These are phyloP conservation scores for Nephrotoma appendiculata DNA, from an alignment of 2,888 invertebrate genomes.

Conservation along the genomic window DNA sequence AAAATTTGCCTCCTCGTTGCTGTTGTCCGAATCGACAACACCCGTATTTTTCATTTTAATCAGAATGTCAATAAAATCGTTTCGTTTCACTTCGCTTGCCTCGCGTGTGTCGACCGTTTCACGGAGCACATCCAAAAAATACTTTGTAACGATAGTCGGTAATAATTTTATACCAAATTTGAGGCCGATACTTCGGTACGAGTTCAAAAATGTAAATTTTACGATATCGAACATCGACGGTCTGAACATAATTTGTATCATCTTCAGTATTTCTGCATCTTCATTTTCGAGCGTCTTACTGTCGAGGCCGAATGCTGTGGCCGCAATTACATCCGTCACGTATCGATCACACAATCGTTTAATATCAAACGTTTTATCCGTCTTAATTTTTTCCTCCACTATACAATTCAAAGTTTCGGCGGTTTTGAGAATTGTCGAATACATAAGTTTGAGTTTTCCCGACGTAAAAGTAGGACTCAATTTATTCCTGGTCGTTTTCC, in stretches of 20 bases:
- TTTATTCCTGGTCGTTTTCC: slow-evolving; percentile 46
- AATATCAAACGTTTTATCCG: background rate
- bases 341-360: background rate
- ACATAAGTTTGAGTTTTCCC: slow-evolving; percentile 20
- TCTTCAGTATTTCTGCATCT: background rate
- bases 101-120: background rate
- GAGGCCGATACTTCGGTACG: background rate
- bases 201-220: background rate
- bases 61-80: background rate
- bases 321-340: background rate
- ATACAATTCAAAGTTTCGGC: background rate
- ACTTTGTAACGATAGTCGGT: background rate
- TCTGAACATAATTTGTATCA: background rate
- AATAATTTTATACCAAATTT: background rate
- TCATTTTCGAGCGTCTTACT: background rate
- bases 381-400: background rate
- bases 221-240: background rate
- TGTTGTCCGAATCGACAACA: background rate
- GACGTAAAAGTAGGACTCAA: slow-evolving; percentile 52
- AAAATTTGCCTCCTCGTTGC: background rate
- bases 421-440: slow-evolving; percentile 17
- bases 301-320: background rate
- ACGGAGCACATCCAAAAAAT: background rate
- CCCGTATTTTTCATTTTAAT: background rate
- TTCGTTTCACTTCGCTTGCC: background rate